Evolutionary conservation across 2,113 vertebrate genomes (phyloP), one percentile per base, ranked within the genome.

Genomic region (Athene cunicularia): DNA sequence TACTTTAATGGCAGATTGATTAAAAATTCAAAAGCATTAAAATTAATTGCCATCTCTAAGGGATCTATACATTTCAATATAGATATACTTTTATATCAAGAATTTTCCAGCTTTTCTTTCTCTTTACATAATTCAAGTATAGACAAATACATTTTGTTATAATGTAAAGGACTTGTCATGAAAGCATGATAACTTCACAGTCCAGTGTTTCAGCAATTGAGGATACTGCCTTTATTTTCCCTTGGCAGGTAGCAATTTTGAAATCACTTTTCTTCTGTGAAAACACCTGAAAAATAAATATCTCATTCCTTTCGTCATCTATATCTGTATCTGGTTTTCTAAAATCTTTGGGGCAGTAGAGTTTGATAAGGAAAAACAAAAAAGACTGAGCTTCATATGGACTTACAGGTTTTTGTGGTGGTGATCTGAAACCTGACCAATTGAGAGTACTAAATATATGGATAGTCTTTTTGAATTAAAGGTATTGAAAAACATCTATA

Each of bases 311-410:
- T 70, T 72, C 47, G 88, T 94, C 58, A 95, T 88, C 82, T 93
- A 33, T 96, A 60, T 80, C 47, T 88, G 39, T 92, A 76, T 37
- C 18, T 81, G 1, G 1, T 21, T 60, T 56, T 59, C 80, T 21
- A 8, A 68, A 52, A 70, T 67, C 84, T 74, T 53, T 4, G 32
- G 50, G 41, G 2, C 1, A 37, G 10, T 19, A 26, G 6, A 20
- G 80, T 97, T 98, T 98, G 96, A 98, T 97, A 96, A 97, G 96
- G 88, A 96, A 97, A 94, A 80, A 37, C 18, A 35, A 35, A 49
- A 13, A 79, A 33, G 9, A 14, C 6, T 14, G 7, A 47, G 7
- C 5, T 92, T 96, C 94, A 77, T 28, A 95, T 74, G 39, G 59
- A 18, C 50, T 86, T 43, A 39, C 8, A 15, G 0, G 13, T 77